These are phyloP conservation scores for Lepus oiostolus DNA, from an alignment of 2,797 vertebrate genomes.

Conservation along the genomic window DNA sequence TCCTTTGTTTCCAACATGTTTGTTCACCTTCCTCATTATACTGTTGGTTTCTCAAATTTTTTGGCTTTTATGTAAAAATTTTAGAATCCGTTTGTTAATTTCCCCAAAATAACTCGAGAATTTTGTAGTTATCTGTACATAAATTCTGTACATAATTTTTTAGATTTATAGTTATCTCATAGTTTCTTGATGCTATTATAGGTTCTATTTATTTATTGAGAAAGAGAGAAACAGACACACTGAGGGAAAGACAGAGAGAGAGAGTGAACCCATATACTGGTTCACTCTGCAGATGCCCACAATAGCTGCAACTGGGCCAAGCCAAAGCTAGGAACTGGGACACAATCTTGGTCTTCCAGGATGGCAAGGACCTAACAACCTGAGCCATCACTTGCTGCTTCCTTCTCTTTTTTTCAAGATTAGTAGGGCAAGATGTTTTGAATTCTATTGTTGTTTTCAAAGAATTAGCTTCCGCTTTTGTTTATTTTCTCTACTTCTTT, in stretches of 20 bases:
- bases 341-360: too few species aligned
- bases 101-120: background rate
- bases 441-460: constrained; percentile 12
- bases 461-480: background rate
- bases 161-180: background rate
- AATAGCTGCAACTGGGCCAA: too few species aligned
- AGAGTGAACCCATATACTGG: too few species aligned
- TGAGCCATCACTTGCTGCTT: too few species aligned
- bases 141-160: background rate
- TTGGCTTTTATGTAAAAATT: background rate
- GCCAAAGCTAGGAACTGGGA: too few species aligned
- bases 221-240: too few species aligned
- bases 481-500: constrained; percentile 15
- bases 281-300: too few species aligned
- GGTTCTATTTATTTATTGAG: background rate
- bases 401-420: background rate
- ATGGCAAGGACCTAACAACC: too few species aligned
- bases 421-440: background rate
- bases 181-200: background rate
- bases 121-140: background rate
- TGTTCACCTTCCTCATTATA: background rate
- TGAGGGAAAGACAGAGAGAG: too few species aligned
- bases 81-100: background rate
- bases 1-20: background rate
- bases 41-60: background rate